Conservation (phyloP, 2,888 invertebrate species). For the Sycophila texana region DNA sequence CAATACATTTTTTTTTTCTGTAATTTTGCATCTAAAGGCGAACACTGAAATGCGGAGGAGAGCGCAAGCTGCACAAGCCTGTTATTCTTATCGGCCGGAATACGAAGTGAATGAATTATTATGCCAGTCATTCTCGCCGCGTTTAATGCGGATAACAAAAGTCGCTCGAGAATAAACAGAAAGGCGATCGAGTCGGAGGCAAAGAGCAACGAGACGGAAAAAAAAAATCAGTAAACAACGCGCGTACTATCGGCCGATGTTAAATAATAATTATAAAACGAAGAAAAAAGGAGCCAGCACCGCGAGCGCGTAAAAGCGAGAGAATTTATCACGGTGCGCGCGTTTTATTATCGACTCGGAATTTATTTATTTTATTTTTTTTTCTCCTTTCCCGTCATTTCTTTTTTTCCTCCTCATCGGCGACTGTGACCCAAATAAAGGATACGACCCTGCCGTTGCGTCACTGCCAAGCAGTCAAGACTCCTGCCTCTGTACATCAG, state of each 20-base stretch:
- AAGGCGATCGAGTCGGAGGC: neutral
- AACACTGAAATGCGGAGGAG: too few relatives aligned
- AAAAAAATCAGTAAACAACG: neutral
- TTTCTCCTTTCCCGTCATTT: too few relatives aligned
- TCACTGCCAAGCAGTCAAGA: conserved; percentile 13
- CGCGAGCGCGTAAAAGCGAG: neutral
- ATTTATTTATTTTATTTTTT: conserved; percentile 2
- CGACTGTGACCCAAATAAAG: conserved; percentile 40
- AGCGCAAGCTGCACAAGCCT: too few relatives aligned
- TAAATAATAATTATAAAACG: conserved; percentile 1
- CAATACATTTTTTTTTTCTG: too few relatives aligned
- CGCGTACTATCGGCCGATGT: neutral
- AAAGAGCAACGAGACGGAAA: neutral
- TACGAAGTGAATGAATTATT: too few relatives aligned
- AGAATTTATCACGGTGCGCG: conserved; percentile 20
- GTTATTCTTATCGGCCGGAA: too few relatives aligned
- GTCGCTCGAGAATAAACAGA: neutral
- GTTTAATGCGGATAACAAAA: neutral
- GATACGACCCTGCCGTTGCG: conserved; percentile 26
- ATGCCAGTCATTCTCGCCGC: neutral
- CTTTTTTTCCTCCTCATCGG: conserved; percentile 56
- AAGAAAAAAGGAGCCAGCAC: neutral
- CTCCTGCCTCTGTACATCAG: neutral
- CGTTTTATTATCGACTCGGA: conserved; percentile 1
- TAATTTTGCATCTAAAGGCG: too few relatives aligned